phyloP scores from a whole-genome alignment of 2,113 vertebrate genomes.

The Ptyas mucosa region DNA sequence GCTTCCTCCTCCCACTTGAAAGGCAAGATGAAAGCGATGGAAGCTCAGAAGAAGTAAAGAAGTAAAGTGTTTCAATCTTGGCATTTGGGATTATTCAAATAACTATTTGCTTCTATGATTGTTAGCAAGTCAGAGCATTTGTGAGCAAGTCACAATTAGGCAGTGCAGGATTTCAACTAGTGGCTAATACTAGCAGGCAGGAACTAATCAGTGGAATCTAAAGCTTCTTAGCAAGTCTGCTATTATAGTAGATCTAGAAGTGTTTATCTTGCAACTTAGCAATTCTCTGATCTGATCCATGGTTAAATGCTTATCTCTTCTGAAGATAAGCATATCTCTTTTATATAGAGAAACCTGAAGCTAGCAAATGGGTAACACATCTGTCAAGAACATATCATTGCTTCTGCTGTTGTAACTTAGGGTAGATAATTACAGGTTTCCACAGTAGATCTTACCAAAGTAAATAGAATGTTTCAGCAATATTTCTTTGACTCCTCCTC shows the following conservation, averaged over 20 bases:
- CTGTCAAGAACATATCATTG: not conserved
- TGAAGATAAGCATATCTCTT: no score
- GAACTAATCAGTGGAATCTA: not conserved
- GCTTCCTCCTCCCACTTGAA: no score
- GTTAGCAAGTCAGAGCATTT: not conserved
- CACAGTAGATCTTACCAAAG: not conserved
- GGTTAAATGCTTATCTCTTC: not conserved
- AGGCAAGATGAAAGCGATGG: no score
- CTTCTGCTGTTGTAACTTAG: not conserved
- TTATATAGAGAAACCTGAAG: not conserved
- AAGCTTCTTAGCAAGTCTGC: not conserved
- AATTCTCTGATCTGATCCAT: not conserved
- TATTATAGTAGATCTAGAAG: not conserved
- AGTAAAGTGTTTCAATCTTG: no score
- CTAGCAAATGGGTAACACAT: not conserved
- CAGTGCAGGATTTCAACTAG: not conserved
- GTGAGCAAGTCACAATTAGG: not conserved
- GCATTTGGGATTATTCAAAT: not conserved
- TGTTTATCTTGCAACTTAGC: not conserved
- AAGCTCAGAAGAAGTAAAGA: no score
- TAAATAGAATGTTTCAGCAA: not conserved
- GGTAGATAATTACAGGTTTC: not conserved
- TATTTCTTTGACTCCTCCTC: not conserved
- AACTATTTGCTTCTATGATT: not conserved
- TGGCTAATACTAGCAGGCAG: not conserved